These are phyloP conservation scores for Lordiphosa collinella DNA, from an alignment of 1,140 invertebrate species.

Conservation along the genomic window DNA sequence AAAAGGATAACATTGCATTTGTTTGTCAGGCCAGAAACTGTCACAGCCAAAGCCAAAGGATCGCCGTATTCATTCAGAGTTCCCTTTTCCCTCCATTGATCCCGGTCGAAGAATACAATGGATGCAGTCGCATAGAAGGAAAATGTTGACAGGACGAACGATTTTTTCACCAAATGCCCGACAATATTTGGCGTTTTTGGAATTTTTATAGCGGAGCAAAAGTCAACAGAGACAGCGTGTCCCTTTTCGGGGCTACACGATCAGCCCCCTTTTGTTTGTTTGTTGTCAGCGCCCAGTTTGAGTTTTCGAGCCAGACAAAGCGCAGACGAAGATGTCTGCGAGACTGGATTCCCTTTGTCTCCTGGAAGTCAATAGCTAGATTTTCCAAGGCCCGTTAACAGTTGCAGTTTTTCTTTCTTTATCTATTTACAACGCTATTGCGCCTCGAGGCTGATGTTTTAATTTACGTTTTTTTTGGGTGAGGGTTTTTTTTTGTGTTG, in stretches of 20 bases:
- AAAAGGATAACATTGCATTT: constrained; percentile 58
- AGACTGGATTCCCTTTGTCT: too few relatives aligned
- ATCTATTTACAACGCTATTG: constrained; percentile 55
- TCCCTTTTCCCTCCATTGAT: constrained; percentile 39
- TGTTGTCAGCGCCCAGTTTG: constrained; percentile 21
- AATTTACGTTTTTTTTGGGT: constrained; percentile 20
- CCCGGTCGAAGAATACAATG: constrained; percentile 39
- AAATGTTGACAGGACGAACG: constrained; percentile 14
- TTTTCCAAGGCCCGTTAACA: constrained; percentile 17
- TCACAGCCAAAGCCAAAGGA: constrained; percentile 33
- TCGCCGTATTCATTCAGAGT: constrained; percentile 35
- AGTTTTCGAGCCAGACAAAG: constrained; percentile 29
- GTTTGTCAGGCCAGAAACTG: constrained; percentile 48
- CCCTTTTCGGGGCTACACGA: constrained; percentile 35
- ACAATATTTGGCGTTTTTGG: constrained; percentile 9
- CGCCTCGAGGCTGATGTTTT: constrained; percentile 42
- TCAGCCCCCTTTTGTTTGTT: constrained; percentile 46
- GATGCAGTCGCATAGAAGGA: constrained; percentile 44
- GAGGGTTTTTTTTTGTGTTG: constrained; percentile 1
- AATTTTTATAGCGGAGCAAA: constrained; percentile 12
- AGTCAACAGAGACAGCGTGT: constrained; percentile 8
- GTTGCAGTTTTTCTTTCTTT: constrained; percentile 33
- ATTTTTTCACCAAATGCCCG: constrained; percentile 10
- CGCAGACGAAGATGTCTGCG: too few relatives aligned
- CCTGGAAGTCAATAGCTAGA: constrained; percentile 40